phyloP scores from a whole-genome alignment of 2,113 vertebrate genomes.

The Rhabdomys dilectus region DNA sequence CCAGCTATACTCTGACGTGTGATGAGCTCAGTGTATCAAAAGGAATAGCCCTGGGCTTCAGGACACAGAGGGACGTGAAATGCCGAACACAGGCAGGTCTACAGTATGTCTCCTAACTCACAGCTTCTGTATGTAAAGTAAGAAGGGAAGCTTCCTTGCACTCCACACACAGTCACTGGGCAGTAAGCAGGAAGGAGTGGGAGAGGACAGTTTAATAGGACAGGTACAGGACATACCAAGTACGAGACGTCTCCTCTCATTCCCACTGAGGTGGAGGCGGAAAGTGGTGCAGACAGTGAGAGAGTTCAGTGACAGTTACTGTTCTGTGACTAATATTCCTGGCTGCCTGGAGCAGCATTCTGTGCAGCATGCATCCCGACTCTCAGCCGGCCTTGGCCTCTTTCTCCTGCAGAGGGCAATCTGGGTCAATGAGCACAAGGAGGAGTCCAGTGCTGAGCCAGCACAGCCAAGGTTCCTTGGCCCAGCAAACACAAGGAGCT shows the following conservation, averaged over 20 bases:
- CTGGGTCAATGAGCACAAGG: slow-evolving; percentile 41
- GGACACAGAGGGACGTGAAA: neutral
- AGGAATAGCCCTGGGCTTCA: neutral
- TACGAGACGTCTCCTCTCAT: neutral
- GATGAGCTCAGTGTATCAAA: neutral
- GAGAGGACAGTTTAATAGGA: neutral
- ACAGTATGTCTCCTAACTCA: neutral
- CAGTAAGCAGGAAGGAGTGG: no score
- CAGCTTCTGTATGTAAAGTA: neutral
- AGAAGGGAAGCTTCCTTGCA: neutral
- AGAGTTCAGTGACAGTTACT: neutral
- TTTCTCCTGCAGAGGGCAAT: neutral
- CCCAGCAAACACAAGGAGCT: slow-evolving; percentile 66
- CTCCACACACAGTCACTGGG: neutral
- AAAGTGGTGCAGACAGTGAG: neutral
- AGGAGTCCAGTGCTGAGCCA: neutral
- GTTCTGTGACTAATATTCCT: neutral
- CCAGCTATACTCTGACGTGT: neutral
- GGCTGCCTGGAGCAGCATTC: neutral
- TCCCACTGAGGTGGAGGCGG: neutral
- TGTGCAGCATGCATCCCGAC: neutral
- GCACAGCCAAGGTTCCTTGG: slow-evolving; percentile 47
- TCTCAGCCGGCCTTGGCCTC: neutral
- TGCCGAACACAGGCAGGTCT: neutral
- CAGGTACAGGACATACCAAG: neutral